phyloP scores from a whole-genome alignment of 2,113 vertebrate species.

The Protomyctophum bolini region DNA sequence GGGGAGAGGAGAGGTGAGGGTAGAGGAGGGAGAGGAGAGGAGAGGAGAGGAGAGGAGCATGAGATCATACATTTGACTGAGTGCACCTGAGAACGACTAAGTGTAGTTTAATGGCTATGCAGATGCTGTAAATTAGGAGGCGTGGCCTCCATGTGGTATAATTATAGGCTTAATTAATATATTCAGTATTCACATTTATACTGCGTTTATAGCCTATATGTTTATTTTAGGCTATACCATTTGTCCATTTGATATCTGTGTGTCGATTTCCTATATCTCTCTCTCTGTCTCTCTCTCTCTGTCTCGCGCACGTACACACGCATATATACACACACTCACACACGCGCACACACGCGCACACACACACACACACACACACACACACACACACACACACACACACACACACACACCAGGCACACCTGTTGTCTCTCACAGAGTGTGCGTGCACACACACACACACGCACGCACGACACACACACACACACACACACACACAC shows the following conservation, averaged over 20 bases:
- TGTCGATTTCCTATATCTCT: not conserved
- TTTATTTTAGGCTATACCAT: not conserved
- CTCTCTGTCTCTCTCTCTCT: not conserved
- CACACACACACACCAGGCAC: not conserved
- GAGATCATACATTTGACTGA: constrained; percentile 70
- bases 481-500: constrained; percentile 26
- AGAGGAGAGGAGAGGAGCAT: constrained; percentile 33
- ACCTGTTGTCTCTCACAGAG: not conserved
- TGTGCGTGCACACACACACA: not conserved
- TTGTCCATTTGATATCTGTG: constrained; percentile 3
- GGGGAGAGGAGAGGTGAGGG: no score
- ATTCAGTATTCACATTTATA: constrained; percentile 37
- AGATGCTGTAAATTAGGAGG: constrained; percentile 22
- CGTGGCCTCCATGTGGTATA: not conserved
- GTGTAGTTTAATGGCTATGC: constrained; percentile 29
- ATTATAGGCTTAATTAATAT: not conserved
- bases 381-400: not conserved
- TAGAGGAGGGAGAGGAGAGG: no score
- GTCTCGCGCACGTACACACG: constrained; percentile 8
- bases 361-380: not conserved
- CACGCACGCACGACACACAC: constrained; percentile 17
- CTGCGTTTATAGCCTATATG: not conserved
- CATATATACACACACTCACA: not conserved
- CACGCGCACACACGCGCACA: not conserved
- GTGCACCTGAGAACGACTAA: constrained; percentile 63